Base-by-base conservation (phyloP, 2,888 invertebrate species). In the Lathronympha strigana region DNA sequence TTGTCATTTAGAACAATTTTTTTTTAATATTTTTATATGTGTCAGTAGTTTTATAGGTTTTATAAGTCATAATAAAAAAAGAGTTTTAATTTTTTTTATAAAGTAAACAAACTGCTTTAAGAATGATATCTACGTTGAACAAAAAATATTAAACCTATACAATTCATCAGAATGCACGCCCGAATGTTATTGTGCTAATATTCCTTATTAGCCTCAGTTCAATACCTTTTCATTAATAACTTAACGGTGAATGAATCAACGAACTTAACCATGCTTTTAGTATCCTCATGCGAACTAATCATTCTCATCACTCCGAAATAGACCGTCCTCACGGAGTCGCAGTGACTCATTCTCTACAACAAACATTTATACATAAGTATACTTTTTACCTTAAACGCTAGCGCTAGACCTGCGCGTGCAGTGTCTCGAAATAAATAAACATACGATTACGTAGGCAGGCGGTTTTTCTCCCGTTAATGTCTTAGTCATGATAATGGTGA, bases 241-340 rank as follows among this genome's bases (percentile, higher is more conserved):
- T 50, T 49, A 61, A 51, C 47, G 47, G 33, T 66, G 61, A 66
- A 70, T 69, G 61, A 61, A 71, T 74, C 54, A 53, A 66, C 66
- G 62, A 72, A 73, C 69, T 72, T 72, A 70, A 68, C 64, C 63
- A 69, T 63, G 68, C 70, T 70, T 72, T 75, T 75, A 72, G 71
- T 74, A 67, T 69, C 54, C 66, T 73, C 71, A 73, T 73, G 64
- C 76, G 76, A 78, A 78, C 75, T 77, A 77, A 77, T 87, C 81
- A 86, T 86, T 87, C 82, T 87, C 88, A 87, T 88, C 85, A 82
- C 79, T 83, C 88, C 87, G 86, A 90, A 90, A 90, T 88, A 90
- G 88, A 83, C 79, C 85, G 87, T 87, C 87, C 85, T 47, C 38
- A 54, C 78, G 77, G 75, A 79, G 81, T 88, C 86, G 87, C 82